These are phyloP conservation scores for Silurus lanzhouensis DNA, from an alignment of 2,797 vertebrate species.

Conservation along the genomic window DNA sequence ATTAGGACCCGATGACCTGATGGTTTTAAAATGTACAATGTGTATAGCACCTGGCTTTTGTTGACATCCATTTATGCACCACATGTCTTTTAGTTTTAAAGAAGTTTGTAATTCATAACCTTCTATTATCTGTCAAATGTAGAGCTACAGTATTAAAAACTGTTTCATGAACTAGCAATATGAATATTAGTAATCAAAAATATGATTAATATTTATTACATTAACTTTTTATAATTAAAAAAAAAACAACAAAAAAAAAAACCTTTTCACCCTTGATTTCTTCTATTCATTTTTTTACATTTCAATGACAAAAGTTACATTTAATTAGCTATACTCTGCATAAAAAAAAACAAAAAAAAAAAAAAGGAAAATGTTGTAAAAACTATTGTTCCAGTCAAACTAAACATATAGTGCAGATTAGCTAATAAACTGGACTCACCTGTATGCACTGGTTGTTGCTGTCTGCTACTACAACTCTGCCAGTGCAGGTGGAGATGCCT, in stretches of 20 bases:
- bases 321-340: too few species aligned
- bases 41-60: background rate
- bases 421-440: conserved; percentile 66
- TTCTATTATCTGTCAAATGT: background rate
- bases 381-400: background rate
- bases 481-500: conserved; percentile 87
- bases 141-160: too few species aligned
- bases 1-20: background rate
- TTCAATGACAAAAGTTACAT: background rate
- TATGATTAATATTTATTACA: too few species aligned
- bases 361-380: too few species aligned
- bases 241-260: background rate
- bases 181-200: background rate
- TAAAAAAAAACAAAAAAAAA: too few species aligned
- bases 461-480: conserved; percentile 93
- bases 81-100: background rate
- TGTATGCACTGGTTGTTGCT: conserved; percentile 98
- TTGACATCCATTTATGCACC: background rate
- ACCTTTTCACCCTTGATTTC: background rate
- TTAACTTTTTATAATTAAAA: too few species aligned
- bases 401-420: background rate
- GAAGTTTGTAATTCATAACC: background rate
- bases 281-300: background rate
- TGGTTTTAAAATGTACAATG: background rate
- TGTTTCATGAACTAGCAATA: background rate